phyloP scores from a whole-genome alignment of 2,888 invertebrate genomes.

The Sphaerophoria rueppellii region DNA sequence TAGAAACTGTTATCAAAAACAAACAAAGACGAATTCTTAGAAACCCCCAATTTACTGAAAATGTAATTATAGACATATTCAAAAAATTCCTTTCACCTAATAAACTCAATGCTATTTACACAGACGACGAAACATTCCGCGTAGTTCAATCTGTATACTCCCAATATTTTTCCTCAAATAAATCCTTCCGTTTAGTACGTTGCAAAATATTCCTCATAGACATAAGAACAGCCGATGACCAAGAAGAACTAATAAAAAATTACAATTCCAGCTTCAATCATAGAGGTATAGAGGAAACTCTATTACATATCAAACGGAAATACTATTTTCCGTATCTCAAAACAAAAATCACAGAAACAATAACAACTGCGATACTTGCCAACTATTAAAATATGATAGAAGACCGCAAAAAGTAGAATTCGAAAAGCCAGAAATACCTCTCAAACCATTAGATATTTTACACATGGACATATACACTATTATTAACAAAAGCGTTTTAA shows the following conservation, averaged over 20 bases:
- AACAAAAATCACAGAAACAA: constrained; percentile 1
- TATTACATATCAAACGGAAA: constrained; percentile 13
- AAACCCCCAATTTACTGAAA: background rate
- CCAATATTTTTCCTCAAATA: constrained; percentile 5
- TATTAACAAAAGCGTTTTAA: too few species aligned
- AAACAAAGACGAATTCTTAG: background rate
- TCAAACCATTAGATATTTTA: too few species aligned
- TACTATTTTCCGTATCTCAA: background rate
- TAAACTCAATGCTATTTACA: background rate
- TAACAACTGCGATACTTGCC: constrained; percentile 9
- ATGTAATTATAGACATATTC: too few species aligned
- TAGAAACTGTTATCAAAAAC: constrained; percentile 1
- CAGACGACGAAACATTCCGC: constrained; percentile 5
- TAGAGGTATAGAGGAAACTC: constrained; percentile 44
- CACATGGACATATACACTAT: too few species aligned
- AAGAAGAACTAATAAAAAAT: constrained; percentile 49
- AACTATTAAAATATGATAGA: constrained; percentile 10
- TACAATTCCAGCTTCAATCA: constrained; percentile 60
- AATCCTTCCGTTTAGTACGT: constrained; percentile 17
- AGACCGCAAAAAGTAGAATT: too few species aligned
- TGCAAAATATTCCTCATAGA: constrained; percentile 24
- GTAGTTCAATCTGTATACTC: constrained; percentile 8
- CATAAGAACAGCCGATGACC: constrained; percentile 42
- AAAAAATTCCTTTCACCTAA: too few species aligned
- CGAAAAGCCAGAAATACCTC: too few species aligned